Percentiles rank a stretch among this genome's conserved stretches.
phyloP scores from a whole-genome alignment of 1,140 invertebrate genomes.

The Nephotettix cincticeps region DNA sequence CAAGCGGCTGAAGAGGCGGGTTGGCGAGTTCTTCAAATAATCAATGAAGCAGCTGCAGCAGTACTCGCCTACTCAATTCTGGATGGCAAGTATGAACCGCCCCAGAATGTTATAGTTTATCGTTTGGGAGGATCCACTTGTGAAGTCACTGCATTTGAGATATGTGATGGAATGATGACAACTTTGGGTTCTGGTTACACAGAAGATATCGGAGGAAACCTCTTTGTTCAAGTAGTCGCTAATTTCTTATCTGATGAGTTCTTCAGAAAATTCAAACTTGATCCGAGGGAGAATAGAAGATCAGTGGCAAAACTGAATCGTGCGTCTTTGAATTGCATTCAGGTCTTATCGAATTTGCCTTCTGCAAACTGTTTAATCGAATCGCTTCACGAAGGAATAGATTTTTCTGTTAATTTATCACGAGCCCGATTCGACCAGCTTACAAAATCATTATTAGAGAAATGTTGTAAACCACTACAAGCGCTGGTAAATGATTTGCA shows the following conservation, averaged over 20 bases:
- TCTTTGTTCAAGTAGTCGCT: not conserved
- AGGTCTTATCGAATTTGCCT: not conserved
- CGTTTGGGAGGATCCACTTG: constrained; percentile 6
- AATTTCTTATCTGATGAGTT: constrained; percentile 4
- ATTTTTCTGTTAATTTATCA: not conserved
- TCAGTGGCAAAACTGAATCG: not conserved
- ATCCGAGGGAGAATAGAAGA: not conserved
- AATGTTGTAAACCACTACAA: not conserved
- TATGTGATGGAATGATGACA: not conserved
- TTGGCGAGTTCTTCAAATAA: not conserved
- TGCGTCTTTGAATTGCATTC: not conserved
- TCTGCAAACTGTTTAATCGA: constrained; percentile 1
- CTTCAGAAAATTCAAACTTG: not conserved
- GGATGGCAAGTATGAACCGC: not conserved
- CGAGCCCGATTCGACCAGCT: not conserved
- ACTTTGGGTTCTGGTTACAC: not conserved
- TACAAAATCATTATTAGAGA: not conserved
- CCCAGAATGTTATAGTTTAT: not conserved
- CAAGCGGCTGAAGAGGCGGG: not conserved
- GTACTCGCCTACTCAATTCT: not conserved
- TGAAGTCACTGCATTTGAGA: not conserved
- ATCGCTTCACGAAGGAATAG: constrained; percentile 14
- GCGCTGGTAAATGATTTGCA: not conserved
- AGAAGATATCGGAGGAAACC: not conserved
- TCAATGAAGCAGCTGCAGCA: constrained; percentile 8